These are phyloP conservation scores for Strix uralensis DNA, from an alignment of 2,113 vertebrate genomes.

Conservation along the genomic window DNA sequence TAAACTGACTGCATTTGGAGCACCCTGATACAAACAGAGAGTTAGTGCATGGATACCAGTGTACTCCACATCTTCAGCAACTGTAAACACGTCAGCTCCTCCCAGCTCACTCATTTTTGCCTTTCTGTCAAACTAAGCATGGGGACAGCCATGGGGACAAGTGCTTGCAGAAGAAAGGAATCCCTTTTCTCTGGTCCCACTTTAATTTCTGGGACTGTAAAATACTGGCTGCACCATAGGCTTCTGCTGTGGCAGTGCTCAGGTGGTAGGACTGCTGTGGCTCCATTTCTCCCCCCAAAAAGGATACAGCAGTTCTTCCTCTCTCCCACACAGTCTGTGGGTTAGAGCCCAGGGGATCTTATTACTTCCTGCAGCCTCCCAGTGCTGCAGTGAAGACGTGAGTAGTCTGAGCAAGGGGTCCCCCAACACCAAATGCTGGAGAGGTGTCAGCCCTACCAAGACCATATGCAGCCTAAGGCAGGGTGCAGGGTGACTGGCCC, in stretches of 20 bases:
- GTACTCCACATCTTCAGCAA: not conserved
- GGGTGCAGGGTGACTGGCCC: no score
- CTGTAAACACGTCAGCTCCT: not conserved
- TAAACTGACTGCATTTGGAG: not conserved
- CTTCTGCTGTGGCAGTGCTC: not conserved
- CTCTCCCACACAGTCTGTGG: not conserved
- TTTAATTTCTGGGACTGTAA: not conserved
- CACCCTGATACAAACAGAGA: not conserved
- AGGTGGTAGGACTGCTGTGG: not conserved
- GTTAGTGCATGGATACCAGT: not conserved
- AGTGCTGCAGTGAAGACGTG: not conserved
- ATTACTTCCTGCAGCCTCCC: not conserved
- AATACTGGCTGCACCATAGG: not conserved
- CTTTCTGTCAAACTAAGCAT: not conserved
- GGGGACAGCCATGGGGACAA: not conserved
- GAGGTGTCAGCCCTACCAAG: not conserved
- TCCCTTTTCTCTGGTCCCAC: not conserved
- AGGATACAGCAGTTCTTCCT: not conserved
- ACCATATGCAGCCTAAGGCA: fast-evolving
- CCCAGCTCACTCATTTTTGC: not conserved
- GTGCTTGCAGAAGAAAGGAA: not conserved
- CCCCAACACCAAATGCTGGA: no score
- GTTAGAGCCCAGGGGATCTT: fast-evolving
- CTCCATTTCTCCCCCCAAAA: not conserved
- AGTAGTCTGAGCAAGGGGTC: not conserved